Evolutionary conservation across 1,140 invertebrate genomes (phyloP), one percentile per base, ranked within the genome.

Genomic region (Chrysoperla carnea): DNA sequence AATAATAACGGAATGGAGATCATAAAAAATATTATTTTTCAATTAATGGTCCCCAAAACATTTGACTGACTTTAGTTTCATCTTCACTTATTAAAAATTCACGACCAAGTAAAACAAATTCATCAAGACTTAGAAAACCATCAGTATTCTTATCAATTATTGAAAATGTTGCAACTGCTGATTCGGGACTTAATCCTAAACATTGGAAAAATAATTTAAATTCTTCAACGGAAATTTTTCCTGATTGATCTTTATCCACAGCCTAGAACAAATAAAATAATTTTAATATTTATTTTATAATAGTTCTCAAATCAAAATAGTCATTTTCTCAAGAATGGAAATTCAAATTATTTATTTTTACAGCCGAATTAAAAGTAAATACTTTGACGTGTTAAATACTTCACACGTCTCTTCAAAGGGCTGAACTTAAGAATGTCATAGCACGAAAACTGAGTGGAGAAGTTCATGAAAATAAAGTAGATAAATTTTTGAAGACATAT

Each of bases 141-240:
- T 85, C 81, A 52, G 70, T 68, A 57, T 87, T 83, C 37, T 66
- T 71, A 56, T 87, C 83, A 48, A 87, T 84, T 48, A 74, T 69
- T 49, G 73, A 72, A 54, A 85, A 87, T 28, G 80, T 74, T 29
- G 81, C 67, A 39, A 76, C 70, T 13, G 82, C 82, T 50, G 78
- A 78, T 52, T 82, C 75, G 51, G 77, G 72, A 42, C 68, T 65
- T 4, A 84, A 66, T 37, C 79, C 82, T 36, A 87, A 64, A 55
- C 83, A 85, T 47, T 77, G 55, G 64, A 82, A 88, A 65, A 86
- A 86, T 49, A 84, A 50, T 63, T 84, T 81, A 59, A 80, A 86
- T 66, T 88, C 83, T 55, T 78, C 70, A 44, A 84, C 70, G 31
- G 80, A 75, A 55, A 88, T 83, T 52, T 73, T 73, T 7, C 82